A percentile compares a stretch with the other conserved stretches of the same genome.
Evolutionary conservation across 1,140 invertebrate genomes (phyloP).

Genomic region (Holcopasites calliopsidis): DNA sequence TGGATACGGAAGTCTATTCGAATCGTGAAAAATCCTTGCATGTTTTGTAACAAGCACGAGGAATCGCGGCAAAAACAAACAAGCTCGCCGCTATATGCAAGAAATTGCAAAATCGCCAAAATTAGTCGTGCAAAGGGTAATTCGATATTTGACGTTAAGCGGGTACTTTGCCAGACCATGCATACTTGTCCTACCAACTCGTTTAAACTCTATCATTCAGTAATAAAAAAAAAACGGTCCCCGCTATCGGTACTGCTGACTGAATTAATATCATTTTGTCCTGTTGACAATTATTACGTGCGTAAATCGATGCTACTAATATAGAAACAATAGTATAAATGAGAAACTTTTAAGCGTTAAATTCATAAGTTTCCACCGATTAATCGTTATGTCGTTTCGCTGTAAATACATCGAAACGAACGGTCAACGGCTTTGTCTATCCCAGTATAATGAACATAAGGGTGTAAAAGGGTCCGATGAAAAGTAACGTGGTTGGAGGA

Average conservation of each 20-base stretch:
- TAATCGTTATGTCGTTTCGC: too few relatives aligned
- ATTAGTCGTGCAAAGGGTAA: constrained; percentile 37
- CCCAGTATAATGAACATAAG: constrained; percentile 16
- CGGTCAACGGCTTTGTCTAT: background rate
- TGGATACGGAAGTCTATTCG: constrained; percentile 2
- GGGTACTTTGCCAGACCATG: constrained; percentile 28
- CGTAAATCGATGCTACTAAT: background rate
- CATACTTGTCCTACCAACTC: background rate
- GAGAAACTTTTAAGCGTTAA: background rate
- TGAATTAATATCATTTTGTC: background rate
- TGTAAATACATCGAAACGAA: background rate
- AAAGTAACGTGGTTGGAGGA: constrained; percentile 53
- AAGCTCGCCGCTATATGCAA: constrained; percentile 18
- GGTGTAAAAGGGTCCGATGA: constrained; percentile 36
- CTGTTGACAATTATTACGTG: background rate
- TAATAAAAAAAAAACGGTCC: background rate
- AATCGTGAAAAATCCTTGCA: background rate
- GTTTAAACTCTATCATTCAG: constrained; percentile 6
- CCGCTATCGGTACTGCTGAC: background rate
- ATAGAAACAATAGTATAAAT: background rate
- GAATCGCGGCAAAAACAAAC: background rate
- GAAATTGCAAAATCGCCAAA: constrained; percentile 38
- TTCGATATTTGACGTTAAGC: constrained; percentile 41
- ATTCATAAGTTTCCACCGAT: background rate
- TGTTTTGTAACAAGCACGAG: background rate